Evolutionary conservation across 2,113 vertebrate species (phyloP), one percentile per base, ranked within the genome.

Genomic region (Barnardius zonarius): DNA sequence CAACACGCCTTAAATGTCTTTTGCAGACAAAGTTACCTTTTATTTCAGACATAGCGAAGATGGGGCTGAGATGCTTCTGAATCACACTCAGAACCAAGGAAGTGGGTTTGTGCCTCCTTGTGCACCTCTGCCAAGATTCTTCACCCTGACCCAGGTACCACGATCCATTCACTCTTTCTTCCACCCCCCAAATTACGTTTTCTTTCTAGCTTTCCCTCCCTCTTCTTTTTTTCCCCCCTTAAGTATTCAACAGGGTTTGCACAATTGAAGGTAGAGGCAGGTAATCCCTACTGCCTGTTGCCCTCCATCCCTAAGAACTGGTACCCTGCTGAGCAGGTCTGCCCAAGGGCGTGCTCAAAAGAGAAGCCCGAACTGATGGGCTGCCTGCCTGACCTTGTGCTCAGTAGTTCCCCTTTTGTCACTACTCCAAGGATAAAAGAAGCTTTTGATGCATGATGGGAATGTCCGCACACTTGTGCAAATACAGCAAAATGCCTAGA

Each of bases 201-300:
- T 49, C 55, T 48, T 31, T 39, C 63, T 35, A 62, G 46, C 48
- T 49, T 68, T 43, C 24, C 24, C 22, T 44, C 22, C 30, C 14
- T 7, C 6, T 46, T 33, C 4, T 18, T 11, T 33, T 6, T 5
- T 31, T 12, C n/a, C 0, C 0, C 2, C 39, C 33, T 16, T 5
- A 52, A 24, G 43, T 16, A 49, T 25, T 24, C 13, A 23, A 31
- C 14, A 15, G 13, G 22, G 4, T 44, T 55, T 49, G 33, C 41
- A 31, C 8, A 57, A 28, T 25, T 55, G 54, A 55, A 33, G 54
- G 54, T 33, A 55, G 30, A 13, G 18, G 54, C 19, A 55, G 30
- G 25, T 41, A 27, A 35, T 63, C 37, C 37, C 37, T 8, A 4
- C 59, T 5, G 31, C 33, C 10, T 3, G 5, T 9, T 33, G 44